Evolutionary conservation across 2,797 vertebrate species (phyloP).

Genomic region (Manis javanica): DNA sequence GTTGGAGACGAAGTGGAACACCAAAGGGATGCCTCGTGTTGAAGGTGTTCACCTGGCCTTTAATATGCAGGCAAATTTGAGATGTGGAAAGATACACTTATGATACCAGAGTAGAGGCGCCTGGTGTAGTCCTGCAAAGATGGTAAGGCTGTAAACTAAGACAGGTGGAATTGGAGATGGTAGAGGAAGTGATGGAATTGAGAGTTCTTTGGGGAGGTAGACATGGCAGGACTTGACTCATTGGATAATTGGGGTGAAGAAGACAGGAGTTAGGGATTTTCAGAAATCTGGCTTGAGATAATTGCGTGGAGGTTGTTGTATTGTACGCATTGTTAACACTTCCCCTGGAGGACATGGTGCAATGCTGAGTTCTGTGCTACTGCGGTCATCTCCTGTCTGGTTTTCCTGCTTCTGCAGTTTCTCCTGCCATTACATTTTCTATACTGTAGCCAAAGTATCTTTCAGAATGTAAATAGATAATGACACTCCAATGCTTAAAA

Average conservation of each 20-base stretch:
- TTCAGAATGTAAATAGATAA: neutral
- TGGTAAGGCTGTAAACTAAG: neutral
- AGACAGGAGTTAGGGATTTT: neutral
- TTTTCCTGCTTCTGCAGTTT: neutral
- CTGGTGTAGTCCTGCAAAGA: neutral
- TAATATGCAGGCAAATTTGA: neutral
- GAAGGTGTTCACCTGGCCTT: neutral
- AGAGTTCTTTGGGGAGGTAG: neutral
- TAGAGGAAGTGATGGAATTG: neutral
- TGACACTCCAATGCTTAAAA: neutral
- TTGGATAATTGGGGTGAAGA: neutral
- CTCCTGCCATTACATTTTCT: neutral
- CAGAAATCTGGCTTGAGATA: neutral
- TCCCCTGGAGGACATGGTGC: fast-evolving
- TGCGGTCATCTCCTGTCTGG: neutral
- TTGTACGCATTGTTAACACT: neutral
- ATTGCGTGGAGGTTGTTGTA: neutral
- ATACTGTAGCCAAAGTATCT: neutral
- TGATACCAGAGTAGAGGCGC: neutral
- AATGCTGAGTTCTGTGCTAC: neutral
- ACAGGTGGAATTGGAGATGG: neutral
- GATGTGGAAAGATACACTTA: neutral
- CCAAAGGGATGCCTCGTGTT: neutral
- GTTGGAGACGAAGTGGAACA: neutral
- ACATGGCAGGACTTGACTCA: neutral